Base-by-base conservation (phyloP, 2,888 invertebrate species). In the Oxytorus armatus region DNA sequence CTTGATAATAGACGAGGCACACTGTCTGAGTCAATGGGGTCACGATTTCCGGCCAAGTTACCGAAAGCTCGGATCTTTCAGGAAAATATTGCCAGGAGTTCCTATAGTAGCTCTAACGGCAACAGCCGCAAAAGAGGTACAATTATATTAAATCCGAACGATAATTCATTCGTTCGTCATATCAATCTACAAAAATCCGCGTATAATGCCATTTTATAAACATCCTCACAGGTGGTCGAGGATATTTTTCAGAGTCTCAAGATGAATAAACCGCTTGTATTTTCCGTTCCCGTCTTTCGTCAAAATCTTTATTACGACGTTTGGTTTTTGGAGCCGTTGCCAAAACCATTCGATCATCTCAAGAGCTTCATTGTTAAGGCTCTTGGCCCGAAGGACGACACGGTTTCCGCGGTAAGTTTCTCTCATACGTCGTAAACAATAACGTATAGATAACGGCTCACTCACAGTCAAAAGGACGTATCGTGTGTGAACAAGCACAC, bases 21-120 rank as follows among this genome's bases (percentile, higher is more conserved):
- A 98, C 92, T 98, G 98, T 93, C 98, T 99, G 0, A 98, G 98
- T 87, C 97, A 99, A 88, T 99, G 99, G 99, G 99, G 99, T 0
- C 99, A 99, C 92, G 99, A 99, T 92, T 99, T 99, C 91, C 94
- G 98, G 5, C 98, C 98, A 0, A 98, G 98, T 92, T 99, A 99
- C 91, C 93, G 99, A 21, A 97, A 97, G 92, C 93, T 99, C 23
- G 98, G 98, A 0, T 89, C 92, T 8, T 92, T 97, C 51, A 93
- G 96, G 70, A 93, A 94, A 70, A 94, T 98, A 77, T 89, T 88
- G 61, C 93, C 93, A 4, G 90, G 91, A 51, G 92, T 95, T 59
- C 96, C 97, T 0, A 97, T 97, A 94, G 94, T 99, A 65, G 99
- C 99, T 0, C 93, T 99, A 55, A 99, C 99, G 5, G 99, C 99